phyloP scores from a whole-genome alignment of 2,888 invertebrate genomes.

The Plebejus argus region DNA sequence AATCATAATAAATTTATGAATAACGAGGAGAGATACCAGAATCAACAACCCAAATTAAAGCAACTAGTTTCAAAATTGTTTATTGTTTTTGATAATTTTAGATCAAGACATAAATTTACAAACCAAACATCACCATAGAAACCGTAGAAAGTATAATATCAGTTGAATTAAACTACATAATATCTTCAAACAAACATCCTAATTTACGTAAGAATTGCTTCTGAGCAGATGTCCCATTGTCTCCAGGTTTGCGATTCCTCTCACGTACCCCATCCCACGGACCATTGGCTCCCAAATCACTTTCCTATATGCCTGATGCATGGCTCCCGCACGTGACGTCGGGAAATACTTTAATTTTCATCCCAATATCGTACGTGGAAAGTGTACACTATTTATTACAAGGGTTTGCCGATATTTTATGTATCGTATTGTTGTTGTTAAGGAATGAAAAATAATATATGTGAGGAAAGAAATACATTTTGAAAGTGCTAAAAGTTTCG shows the following conservation, averaged over 20 bases:
- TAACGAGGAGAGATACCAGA: no score
- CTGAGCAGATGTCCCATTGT: conserved; percentile 20
- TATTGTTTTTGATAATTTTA: no score
- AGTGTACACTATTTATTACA: conserved; percentile 17
- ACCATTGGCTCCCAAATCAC: conserved; percentile 52
- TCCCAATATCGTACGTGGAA: conserved; percentile 13
- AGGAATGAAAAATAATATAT: not conserved
- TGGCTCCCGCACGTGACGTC: conserved; percentile 37
- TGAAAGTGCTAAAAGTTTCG: no score
- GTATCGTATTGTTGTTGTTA: not conserved
- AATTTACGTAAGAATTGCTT: not conserved
- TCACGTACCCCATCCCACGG: conserved; percentile 58
- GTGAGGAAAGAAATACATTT: no score
- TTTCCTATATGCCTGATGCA: conserved; percentile 46
- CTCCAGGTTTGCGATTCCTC: conserved; percentile 45
- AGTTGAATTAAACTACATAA: not conserved
- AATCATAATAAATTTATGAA: no score
- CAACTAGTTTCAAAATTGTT: no score
- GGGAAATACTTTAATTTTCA: conserved; percentile 36
- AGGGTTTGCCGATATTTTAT: conserved; percentile 10
- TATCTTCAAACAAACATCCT: not conserved
- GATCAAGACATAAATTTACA: no score
- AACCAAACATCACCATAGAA: no score
- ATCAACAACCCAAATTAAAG: no score
- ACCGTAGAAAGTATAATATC: not conserved